phyloP scores from a whole-genome alignment of 2,888 invertebrate species.

The Mythimna pallens region DNA sequence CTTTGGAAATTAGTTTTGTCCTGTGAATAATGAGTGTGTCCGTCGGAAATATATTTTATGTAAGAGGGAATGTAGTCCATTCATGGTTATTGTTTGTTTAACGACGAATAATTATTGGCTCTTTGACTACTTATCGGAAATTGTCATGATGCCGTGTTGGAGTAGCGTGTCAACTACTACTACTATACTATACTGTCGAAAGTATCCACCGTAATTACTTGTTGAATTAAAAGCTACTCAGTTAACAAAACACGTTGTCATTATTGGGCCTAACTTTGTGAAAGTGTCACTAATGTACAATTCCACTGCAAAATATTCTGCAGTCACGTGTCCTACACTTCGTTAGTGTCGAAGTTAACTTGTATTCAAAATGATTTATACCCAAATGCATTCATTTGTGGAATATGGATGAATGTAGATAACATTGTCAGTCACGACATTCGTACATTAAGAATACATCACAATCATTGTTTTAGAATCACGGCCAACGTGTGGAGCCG shows the following conservation, averaged over 20 bases:
- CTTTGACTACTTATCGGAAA: constrained; percentile 31
- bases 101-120: constrained; percentile 27
- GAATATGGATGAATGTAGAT: constrained; percentile 32
- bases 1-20: constrained; percentile 78
- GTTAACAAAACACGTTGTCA: constrained; percentile 4
- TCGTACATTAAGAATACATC: constrained; percentile 58
- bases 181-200: constrained; percentile 38
- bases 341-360: constrained; percentile 23
- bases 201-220: constrained; percentile 21
- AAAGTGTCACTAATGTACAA: constrained; percentile 5
- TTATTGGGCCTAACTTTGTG: constrained; percentile 16
- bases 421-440: constrained; percentile 59
- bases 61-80: constrained; percentile 33
- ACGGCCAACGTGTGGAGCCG: constrained; percentile 26
- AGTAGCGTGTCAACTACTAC: constrained; percentile 36
- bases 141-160: constrained; percentile 33
- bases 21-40: constrained; percentile 72
- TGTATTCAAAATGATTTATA: constrained; percentile 37
- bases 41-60: constrained; percentile 46
- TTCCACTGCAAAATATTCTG: constrained; percentile 35
- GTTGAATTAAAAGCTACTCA: constrained; percentile 30
- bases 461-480: constrained; percentile 51
- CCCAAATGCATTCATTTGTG: constrained; percentile 45
- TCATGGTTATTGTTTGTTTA: constrained; percentile 7
- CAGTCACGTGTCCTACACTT: constrained; percentile 23